phyloP scores from a whole-genome alignment of 2,888 invertebrate species.

The Leucoptera coffeella region DNA sequence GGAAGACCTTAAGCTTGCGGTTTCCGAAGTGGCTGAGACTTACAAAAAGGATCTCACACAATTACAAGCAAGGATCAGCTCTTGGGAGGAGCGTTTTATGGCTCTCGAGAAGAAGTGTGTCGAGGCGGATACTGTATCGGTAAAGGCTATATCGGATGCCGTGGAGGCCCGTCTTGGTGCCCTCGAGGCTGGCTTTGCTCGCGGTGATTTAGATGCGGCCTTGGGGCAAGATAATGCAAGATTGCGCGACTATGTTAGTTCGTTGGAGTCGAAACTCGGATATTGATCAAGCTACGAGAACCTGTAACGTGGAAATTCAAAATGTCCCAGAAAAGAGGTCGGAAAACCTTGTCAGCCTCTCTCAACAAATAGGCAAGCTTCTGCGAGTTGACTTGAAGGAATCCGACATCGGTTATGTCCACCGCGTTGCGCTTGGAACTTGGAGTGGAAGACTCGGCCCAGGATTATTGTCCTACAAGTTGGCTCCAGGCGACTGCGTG shows the following conservation, averaged over 20 bases:
- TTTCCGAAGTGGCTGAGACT: background rate
- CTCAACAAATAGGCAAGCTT: constrained; percentile 1
- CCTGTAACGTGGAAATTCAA: constrained; percentile 5
- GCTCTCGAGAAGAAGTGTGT: background rate
- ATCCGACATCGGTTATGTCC: constrained; percentile 1
- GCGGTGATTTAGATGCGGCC: background rate
- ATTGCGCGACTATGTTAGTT: background rate
- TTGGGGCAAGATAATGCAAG: background rate
- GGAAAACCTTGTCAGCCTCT: constrained; percentile 3
- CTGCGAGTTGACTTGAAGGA: constrained; percentile 1
- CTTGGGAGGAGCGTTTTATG: background rate
- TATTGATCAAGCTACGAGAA: constrained; percentile 4
- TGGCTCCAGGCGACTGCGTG: constrained; percentile 3
- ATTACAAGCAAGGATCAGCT: background rate
- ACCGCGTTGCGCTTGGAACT: constrained; percentile 3
- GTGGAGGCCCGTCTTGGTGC: background rate
- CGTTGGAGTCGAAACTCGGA: constrained; percentile 1
- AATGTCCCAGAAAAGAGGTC: constrained; percentile 5
- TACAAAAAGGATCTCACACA: background rate
- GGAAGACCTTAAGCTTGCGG: background rate
- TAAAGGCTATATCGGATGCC: no score
- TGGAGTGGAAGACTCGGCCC: constrained; percentile 4
- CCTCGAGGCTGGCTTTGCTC: background rate
- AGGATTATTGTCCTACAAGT: constrained; percentile 6
- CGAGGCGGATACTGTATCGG: background rate